Evolutionary conservation across 2,113 vertebrate genomes (phyloP).

Genomic region (Perca schrenkii): DNA sequence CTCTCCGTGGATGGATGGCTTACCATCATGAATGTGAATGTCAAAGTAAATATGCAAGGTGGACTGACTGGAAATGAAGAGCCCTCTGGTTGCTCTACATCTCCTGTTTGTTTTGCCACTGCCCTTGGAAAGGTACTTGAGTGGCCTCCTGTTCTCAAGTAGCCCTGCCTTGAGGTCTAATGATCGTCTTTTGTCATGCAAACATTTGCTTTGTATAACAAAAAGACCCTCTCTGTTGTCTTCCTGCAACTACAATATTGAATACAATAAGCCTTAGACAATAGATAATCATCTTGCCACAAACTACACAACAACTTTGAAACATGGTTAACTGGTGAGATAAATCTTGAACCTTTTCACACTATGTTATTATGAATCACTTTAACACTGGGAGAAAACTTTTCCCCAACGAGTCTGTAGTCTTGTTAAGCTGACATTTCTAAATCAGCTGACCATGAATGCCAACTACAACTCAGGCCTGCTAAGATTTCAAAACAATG

Average conservation of each 20-base stretch:
- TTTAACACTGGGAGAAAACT: not conserved
- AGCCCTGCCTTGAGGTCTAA: constrained; percentile 46
- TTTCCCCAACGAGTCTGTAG: not conserved
- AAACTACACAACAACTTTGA: not conserved
- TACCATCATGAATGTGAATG: constrained; percentile 49
- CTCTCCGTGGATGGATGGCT: constrained; percentile 16
- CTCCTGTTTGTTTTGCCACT: constrained; percentile 74
- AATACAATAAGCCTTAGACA: constrained; percentile 12
- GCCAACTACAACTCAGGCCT: constrained; percentile 3
- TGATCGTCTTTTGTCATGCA: constrained; percentile 78
- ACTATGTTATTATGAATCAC: not conserved
- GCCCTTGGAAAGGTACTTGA: constrained; percentile 64
- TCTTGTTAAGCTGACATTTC: constrained; percentile 43
- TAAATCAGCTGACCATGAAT: constrained; percentile 63
- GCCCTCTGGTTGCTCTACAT: constrained; percentile 58
- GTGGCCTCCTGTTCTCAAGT: constrained; percentile 67
- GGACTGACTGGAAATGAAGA: constrained; percentile 60
- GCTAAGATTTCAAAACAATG: constrained; percentile 53
- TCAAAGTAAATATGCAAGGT: constrained; percentile 70
- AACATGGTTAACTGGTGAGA: not conserved
- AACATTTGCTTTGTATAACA: constrained; percentile 66
- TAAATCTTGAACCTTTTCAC: not conserved
- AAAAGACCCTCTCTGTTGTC: constrained; percentile 36
- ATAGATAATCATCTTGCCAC: not conserved
- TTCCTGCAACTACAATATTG: constrained; percentile 21